Evolutionary conservation across 2,797 vertebrate species (phyloP), one percentile per base, ranked within the genome.

Genomic region (Mycteria americana): DNA sequence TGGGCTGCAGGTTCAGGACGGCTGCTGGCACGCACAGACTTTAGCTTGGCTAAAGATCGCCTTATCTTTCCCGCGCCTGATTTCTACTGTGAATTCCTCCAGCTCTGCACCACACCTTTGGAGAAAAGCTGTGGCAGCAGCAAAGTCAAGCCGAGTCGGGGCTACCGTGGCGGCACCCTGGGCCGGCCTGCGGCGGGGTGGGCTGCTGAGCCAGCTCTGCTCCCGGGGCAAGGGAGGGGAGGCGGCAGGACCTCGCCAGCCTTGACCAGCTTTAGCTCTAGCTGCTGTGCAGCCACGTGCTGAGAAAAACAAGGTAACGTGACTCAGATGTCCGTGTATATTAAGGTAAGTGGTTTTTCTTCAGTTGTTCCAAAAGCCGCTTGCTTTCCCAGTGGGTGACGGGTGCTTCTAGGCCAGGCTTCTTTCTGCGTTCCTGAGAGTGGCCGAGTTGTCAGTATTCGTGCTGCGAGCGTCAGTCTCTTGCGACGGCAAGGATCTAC

Each of bases 401-500:
- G 4, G 30, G 8, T 72, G 19, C 30, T 90, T 78, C 45, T 62
- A 63, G 64, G 16, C 53, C 25, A 33, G n/a, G 56, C 50, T 88
- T 50, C 72, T 30, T 62, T 48, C 73, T 94, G 67, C 63, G 0
- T 77, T 93, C 48, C 43, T 14, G 1, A 19, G 59, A 62, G 57
- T 2, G 25, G 21, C n/a, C 0, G 1, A 35, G 35, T 21, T 54
- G 51, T 59, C 60, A 25, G 27, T 33, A 2, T 73, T 31, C 3
- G 8, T 60, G 72, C 72, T 2, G 7, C 0, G 7, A 85, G 53
- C 0, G 1, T 57, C 59, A 7, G 19, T n/a, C 10, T 28, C 28
- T 37, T 1, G 3, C 0, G 0, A 11, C 43, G 24, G 41, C 0
- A 0, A 3, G 9, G 48, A 21, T 31, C 35, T 45, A 37, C 2